Base-by-base conservation (phyloP, 1,140 invertebrate genomes). In the Colletes gigas region DNA sequence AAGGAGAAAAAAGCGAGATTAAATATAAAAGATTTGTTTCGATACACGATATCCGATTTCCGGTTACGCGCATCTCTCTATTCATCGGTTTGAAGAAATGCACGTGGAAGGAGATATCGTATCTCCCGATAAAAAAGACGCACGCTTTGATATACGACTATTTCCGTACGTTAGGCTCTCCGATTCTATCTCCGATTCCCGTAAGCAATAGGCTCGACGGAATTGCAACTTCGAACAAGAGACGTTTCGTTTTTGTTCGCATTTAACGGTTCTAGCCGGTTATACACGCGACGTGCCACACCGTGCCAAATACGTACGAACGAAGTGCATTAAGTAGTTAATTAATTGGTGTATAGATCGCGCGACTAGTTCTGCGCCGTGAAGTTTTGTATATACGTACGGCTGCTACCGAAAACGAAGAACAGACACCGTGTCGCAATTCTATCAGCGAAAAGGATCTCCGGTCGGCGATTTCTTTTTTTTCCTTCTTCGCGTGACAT, bases 271-370 rank as follows among this genome's bases (percentile, higher is more conserved):
- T 30, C 19, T 12, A 47, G 9, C 30, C 19, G 9, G 8, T 52
- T 39, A 3, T 52, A 47, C 7, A 21, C 15, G 55, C 44, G 66
- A 52, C 44, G 50, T 21, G 12, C 5, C 19, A 10, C 15, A 10
- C 15, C 50, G 19, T 30, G 21, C 30, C 57, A 30, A 79, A 57
- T 66, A 8, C 50, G 10, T 41, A 70, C 62, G 19, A 30, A 70
- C 62, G 19, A 30, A 73, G 70, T 57, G 68, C 60, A 66, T 65
- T 73, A 79, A 79, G 15, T 66, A 73, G 77, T 66, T 79, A 57
- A 79, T 73, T 73, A 66, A 66, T 66, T 39, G 60, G 60, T 44
- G 15, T 47, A 19, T 21, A 50, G 62, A 73, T 79, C 50, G 30
- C 59, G 60, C 41, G 50, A 65, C 30, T 54, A 79, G 47, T 15